Evolutionary conservation across 2,113 vertebrate genomes (phyloP).

Genomic region (Chitala chitala): DNA sequence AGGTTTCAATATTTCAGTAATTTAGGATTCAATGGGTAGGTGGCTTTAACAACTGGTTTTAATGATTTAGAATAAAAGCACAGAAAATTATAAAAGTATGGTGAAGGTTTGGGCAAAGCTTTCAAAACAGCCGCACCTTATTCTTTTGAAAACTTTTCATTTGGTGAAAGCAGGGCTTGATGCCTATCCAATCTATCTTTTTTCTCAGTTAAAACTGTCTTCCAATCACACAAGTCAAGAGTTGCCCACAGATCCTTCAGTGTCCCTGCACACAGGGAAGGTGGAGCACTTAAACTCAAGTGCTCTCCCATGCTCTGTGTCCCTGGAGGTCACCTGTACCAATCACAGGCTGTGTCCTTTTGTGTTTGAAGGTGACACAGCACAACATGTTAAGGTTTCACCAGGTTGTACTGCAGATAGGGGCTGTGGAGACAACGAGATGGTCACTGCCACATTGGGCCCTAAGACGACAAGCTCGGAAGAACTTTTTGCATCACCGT

Average conservation of each 20-base stretch:
- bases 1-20: background rate
- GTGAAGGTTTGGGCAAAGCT: background rate
- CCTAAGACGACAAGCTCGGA: slow-evolving; percentile 29
- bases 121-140: background rate
- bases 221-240: slow-evolving; percentile 30
- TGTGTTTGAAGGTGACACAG: slow-evolving; percentile 34
- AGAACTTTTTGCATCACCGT: slow-evolving; percentile 50
- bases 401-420: slow-evolving; percentile 47
- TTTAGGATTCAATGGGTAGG: background rate
- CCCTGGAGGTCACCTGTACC: slow-evolving; percentile 49
- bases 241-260: slow-evolving; percentile 19
- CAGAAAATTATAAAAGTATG: background rate
- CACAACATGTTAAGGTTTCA: slow-evolving; percentile 41
- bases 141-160: background rate
- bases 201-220: slow-evolving; percentile 41
- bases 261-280: slow-evolving; percentile 41
- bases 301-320: slow-evolving; percentile 12
- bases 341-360: slow-evolving; percentile 47
- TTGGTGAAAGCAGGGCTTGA: slow-evolving; percentile 7
- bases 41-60: background rate
- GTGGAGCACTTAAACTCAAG: slow-evolving; percentile 4
- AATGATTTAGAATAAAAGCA: background rate
- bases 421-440: slow-evolving; percentile 37
- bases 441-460: slow-evolving; percentile 33
- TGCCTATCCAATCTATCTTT: slow-evolving; percentile 28